These are phyloP conservation scores for Tetanocera ferruginea DNA, from an alignment of 2,888 invertebrate species.

Conservation along the genomic window DNA sequence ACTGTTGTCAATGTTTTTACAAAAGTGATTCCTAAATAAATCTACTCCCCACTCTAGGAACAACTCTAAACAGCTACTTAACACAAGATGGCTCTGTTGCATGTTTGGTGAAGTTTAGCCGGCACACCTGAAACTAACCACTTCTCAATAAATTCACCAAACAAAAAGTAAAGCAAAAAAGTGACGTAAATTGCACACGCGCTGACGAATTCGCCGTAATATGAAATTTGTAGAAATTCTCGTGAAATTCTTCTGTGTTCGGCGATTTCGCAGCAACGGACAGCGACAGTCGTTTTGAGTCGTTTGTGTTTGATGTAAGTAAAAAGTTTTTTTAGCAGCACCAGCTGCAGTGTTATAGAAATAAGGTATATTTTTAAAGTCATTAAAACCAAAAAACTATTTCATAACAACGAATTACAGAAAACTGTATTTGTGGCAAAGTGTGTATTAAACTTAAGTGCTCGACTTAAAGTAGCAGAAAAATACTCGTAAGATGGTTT, in stretches of 20 bases:
- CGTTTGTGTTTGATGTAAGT: slow-evolving; percentile 66
- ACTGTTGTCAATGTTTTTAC: too few relatives aligned
- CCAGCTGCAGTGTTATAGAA: not conserved
- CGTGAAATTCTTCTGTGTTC: not conserved
- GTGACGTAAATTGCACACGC: not conserved
- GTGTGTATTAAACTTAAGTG: not conserved
- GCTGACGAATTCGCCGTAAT: not conserved
- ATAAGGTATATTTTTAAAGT: not conserved
- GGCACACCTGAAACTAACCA: too few relatives aligned
- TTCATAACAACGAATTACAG: slow-evolving; percentile 21
- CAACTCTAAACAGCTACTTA: too few relatives aligned
- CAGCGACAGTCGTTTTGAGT: slow-evolving; percentile 48
- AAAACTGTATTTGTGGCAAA: not conserved
- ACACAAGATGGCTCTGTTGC: too few relatives aligned
- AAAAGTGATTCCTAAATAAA: too few relatives aligned
- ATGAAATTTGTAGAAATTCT: slow-evolving; percentile 12
- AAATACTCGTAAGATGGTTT: not conserved
- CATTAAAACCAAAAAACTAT: not conserved
- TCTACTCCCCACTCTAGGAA: too few relatives aligned
- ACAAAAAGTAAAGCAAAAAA: not conserved
- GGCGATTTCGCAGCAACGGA: slow-evolving; percentile 5
- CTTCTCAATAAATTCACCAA: not conserved
- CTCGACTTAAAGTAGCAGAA: too few relatives aligned
- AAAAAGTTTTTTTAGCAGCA: slow-evolving; percentile 32
- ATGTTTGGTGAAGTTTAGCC: too few relatives aligned